Base-by-base conservation (phyloP, 2,113 vertebrate species). In the Cacatua alba region DNA sequence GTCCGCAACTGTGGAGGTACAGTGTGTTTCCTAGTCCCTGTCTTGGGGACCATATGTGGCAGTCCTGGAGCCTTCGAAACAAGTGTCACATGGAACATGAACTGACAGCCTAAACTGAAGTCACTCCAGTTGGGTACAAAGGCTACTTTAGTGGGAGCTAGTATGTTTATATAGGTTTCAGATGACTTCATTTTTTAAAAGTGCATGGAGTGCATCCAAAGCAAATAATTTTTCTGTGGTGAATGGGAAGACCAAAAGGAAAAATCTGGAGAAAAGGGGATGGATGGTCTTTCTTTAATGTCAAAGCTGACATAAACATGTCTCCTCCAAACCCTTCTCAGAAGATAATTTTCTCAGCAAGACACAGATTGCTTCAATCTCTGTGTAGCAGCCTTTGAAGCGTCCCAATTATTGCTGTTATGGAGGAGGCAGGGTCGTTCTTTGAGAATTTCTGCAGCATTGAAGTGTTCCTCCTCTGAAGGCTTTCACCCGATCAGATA, bases 331-430 rank as follows among this genome's bases (percentile, higher is more conserved):
- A 87, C 74, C 44, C 84, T 96, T 96, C 92, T 94, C 96, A 94
- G 87, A 96, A 97, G 96, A 96, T 98, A 95, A 97, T 98, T 98
- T 98, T 97, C 97, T 97, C 96, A 97, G 97, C 92, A 97, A 97
- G 96, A 94, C 84, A 84, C 95, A 98, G 96, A 97, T 97, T 98
- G 94, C 96, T 97, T 97, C 96, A 97, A 94, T 96, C 95, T 97
- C 94, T 97, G 93, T 91, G 77, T 95, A 93, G 92, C 95, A 96
- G 90, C 81, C 98, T 98, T 98, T 98, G 98, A 98, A 98, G 97
- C 96, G 95, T 96, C 87, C 64, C 85, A 69, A 85, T 97, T 94
- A 91, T 72, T 98, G 96, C 95, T 95, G 46, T 90, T 95, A 92
- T 46, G 86, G 97, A 90, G 77, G 85, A 92, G 95, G 96, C 92